Base-by-base conservation (phyloP, 2,113 vertebrate species). In the Rhinolophus sinicus region DNA sequence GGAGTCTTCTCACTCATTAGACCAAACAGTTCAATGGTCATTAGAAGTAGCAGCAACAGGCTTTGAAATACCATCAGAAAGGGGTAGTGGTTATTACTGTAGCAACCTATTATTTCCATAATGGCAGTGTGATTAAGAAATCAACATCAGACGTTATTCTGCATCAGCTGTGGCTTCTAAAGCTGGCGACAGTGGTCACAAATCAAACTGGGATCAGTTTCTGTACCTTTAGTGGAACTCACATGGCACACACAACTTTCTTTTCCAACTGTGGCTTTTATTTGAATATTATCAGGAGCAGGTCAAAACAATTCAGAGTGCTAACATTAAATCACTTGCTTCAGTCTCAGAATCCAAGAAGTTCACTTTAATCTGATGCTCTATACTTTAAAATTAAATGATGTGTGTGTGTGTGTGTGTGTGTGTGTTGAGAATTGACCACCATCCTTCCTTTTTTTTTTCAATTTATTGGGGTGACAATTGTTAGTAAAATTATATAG, bases 21-120 rank as follows among this genome's bases (percentile, higher is more conserved):
- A 96, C 86, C 93, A 87, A 96, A 96, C 89, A 97, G 95, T 94
- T 93, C 96, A 95, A 76, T 69, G 95, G 97, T 97, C 97, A 97
- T 97, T 94, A 84, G 58, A 93, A 96, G 83, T 60, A 70, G 69
- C 96, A 92, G 52, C 92, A 86, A 97, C 96, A 96, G 75, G 88
- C 94, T 64, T 69, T 33, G 44, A 95, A 97, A 97, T 89, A 52
- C 69, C 80, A 90, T 93, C 97, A 54, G 75, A 96, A 91, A 86
- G 47, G 70, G 93, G 73, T 72, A 94, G 95, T 93, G 73, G 75
- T 95, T 95, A 95, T 96, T 96, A 87, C 70, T 19, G 62, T 38
- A 81, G 60, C 80, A 96, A 95, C 82, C 95, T 95, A 97, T 98
- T 97, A 98, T 98, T 97, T 95, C 90, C 91, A 95, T 98, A 97